Evolutionary conservation across 2,113 vertebrate species (phyloP).

Genomic region (Chaetura pelagica): DNA sequence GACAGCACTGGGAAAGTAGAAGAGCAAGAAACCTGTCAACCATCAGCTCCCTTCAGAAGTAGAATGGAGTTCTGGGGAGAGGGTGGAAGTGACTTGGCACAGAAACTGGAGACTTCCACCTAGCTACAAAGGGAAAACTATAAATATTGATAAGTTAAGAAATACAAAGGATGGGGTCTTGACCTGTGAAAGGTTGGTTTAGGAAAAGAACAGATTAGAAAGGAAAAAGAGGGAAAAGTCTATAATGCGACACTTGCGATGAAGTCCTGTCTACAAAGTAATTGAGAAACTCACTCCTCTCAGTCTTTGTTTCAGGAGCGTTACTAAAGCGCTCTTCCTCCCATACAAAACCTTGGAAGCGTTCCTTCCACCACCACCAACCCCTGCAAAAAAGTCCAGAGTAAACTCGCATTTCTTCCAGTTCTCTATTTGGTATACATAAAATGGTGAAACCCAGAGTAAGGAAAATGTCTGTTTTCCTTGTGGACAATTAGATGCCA

Average conservation of each 20-base stretch:
- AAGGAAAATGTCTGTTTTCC: constrained; percentile 48
- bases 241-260: neutral
- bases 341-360: neutral
- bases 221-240: neutral
- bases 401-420: neutral
- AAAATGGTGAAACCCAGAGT: constrained; percentile 15
- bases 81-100: neutral
- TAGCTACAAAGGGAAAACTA: neutral
- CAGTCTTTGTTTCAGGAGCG: neutral
- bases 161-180: neutral
- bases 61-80: neutral
- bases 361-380: neutral
- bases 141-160: neutral
- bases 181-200: neutral
- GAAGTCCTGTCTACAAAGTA: neutral
- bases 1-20: neutral
- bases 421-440: neutral
- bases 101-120: neutral
- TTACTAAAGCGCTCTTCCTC: neutral
- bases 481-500: constrained; percentile 64
- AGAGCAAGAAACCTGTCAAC: neutral
- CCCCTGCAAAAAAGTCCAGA: fast-evolving
- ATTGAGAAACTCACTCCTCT: neutral
- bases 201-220: neutral
- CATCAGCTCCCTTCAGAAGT: neutral